These are phyloP conservation scores for Prochilodus magdalenae DNA, from an alignment of 2,113 vertebrate species.

Conservation along the genomic window DNA sequence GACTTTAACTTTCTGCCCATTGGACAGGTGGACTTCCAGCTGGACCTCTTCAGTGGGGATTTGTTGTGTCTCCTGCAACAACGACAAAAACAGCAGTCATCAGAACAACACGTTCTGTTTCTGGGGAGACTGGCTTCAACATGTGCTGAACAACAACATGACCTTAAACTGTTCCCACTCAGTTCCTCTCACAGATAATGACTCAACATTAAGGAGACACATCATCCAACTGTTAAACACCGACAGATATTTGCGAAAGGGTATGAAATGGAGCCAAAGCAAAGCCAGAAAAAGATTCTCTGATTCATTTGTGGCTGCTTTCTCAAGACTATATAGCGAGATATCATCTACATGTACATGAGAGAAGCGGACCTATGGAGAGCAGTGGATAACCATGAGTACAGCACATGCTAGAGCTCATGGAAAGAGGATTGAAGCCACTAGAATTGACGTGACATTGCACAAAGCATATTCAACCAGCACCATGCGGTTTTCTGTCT, in stretches of 20 bases:
- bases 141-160: background rate
- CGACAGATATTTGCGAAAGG: background rate
- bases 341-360: too few species aligned
- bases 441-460: background rate
- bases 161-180: background rate
- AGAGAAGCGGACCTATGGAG: too few species aligned
- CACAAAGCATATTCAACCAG: background rate
- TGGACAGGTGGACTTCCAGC: slow-evolving; percentile 92
- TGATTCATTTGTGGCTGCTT: background rate
- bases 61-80: slow-evolving; percentile 92
- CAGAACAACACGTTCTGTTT: background rate
- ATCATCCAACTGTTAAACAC: background rate
- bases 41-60: slow-evolving; percentile 95
- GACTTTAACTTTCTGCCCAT: slow-evolving; percentile 91
- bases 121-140: background rate
- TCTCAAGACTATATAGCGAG: too few species aligned
- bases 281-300: background rate
- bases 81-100: slow-evolving; percentile 28
- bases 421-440: background rate
- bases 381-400: background rate
- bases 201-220: background rate
- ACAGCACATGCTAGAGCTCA: background rate
- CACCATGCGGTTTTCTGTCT: background rate
- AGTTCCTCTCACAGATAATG: background rate
- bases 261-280: background rate